Conservation (phyloP, 2,113 vertebrate genomes). For the Poicephalus meyeri region DNA sequence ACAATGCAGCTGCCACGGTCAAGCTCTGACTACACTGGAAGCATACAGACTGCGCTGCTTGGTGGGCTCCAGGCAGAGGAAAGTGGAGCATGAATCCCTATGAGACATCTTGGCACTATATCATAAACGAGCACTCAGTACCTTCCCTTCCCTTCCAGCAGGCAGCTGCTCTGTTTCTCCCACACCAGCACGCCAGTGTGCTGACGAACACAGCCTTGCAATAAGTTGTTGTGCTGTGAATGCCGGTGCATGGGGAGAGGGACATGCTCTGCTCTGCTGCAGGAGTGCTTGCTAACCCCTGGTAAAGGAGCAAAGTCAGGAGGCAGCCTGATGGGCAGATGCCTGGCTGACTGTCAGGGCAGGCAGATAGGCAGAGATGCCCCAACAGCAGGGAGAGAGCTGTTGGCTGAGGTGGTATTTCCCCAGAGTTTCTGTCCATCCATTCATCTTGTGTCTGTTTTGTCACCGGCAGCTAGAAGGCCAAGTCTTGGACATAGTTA, state of each 20-base stretch:
- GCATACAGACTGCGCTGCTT: rapidly evolving
- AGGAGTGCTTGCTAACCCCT: not conserved
- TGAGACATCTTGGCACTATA: not conserved
- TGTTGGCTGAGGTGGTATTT: not conserved
- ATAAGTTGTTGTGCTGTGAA: rapidly evolving
- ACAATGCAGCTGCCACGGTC: rapidly evolving
- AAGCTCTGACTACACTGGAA: not conserved
- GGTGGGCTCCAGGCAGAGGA: rapidly evolving
- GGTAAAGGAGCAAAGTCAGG: not conserved
- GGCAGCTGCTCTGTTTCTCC: not conserved
- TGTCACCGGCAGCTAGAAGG: not conserved
- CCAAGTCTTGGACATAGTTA: not conserved
- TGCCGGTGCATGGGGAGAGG: not conserved
- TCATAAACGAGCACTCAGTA: not conserved
- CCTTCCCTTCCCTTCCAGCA: not conserved
- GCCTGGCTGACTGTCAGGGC: no score
- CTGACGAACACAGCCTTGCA: rapidly evolving
- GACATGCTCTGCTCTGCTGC: rapidly evolving
- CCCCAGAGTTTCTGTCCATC: not conserved
- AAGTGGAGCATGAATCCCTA: not conserved
- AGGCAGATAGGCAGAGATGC: not conserved
- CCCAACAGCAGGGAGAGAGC: rapidly evolving
- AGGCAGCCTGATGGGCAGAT: not conserved
- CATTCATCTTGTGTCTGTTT: rapidly evolving
- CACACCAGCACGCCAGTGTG: not conserved